Evolutionary conservation across 2,113 vertebrate species (phyloP).

Genomic region (Ctenodactylus gundi): DNA sequence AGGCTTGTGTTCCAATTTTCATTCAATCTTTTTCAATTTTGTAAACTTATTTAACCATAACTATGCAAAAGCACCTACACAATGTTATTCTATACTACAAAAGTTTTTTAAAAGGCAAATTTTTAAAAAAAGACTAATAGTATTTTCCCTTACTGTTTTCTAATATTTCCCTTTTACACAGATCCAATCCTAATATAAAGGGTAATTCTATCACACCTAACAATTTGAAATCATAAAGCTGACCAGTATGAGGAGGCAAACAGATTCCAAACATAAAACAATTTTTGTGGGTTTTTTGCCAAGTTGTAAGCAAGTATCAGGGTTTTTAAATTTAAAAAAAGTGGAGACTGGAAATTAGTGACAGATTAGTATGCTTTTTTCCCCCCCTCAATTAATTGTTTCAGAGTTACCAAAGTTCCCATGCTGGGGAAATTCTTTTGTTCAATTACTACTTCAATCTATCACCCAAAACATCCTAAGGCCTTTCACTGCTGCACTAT

Average conservation of each 20-base stretch:
- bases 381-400: neutral
- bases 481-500: slow-evolving; percentile 61
- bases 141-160: slow-evolving; percentile 39
- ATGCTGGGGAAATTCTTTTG: slow-evolving; percentile 22
- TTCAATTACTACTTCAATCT: slow-evolving; percentile 33
- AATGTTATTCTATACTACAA: slow-evolving; percentile 35
- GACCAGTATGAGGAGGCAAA: slow-evolving; percentile 63
- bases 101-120: slow-evolving; percentile 42
- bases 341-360: neutral
- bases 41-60: neutral
- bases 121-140: slow-evolving; percentile 34
- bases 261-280: slow-evolving; percentile 46
- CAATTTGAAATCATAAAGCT: slow-evolving; percentile 29
- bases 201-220: slow-evolving; percentile 78
- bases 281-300: slow-evolving; percentile 40
- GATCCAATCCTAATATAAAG: neutral
- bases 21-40: slow-evolving; percentile 16
- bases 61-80: slow-evolving; percentile 14
- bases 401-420: slow-evolving; percentile 37
- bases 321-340: slow-evolving; percentile 57
- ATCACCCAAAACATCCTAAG: slow-evolving; percentile 29
- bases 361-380: neutral
- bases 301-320: slow-evolving; percentile 1
- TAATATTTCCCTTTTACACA: slow-evolving; percentile 24
- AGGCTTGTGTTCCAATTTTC: slow-evolving; percentile 23